A percentile compares a stretch with the other conserved stretches of the same genome.
These are phyloP conservation scores for Grapholita molesta DNA, from an alignment of 1,140 invertebrate genomes.

Conservation along the genomic window DNA sequence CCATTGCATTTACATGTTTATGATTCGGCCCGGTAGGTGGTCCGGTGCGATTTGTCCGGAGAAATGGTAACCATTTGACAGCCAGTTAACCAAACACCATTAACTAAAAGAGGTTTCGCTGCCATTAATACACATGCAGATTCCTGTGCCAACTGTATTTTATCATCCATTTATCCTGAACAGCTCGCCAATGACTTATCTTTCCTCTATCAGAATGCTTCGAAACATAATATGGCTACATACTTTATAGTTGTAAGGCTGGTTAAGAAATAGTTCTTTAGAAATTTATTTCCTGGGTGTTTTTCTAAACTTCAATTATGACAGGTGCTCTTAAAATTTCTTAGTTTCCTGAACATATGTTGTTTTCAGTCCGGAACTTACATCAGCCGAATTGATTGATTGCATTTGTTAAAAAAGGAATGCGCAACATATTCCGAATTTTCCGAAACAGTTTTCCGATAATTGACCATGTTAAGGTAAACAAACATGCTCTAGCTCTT, in stretches of 20 bases:
- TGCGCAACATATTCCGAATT: too few species aligned
- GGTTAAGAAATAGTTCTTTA: neutral
- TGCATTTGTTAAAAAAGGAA: neutral
- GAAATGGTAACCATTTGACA: constrained; percentile 60
- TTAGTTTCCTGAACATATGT: neutral
- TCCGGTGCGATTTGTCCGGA: constrained; percentile 56
- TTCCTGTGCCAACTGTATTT: constrained; percentile 42
- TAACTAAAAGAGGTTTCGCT: constrained; percentile 45
- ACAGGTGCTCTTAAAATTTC: neutral
- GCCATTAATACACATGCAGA: constrained; percentile 45
- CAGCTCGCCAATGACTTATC: constrained; percentile 40
- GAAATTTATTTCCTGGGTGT: neutral
- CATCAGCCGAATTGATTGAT: neutral
- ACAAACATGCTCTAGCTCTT: neutral
- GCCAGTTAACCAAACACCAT: constrained; percentile 59
- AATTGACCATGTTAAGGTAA: neutral
- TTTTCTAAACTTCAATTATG: neutral
- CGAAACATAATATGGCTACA: constrained; percentile 40
- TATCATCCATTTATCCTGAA: constrained; percentile 47
- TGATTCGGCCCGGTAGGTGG: constrained; percentile 58
- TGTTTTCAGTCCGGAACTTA: neutral
- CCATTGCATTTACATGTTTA: constrained; percentile 66
- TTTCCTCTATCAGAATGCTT: constrained; percentile 38
- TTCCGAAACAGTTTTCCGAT: neutral
- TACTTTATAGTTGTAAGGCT: constrained; percentile 32